Evolutionary conservation across 2,797 vertebrate species (phyloP), one percentile per base, ranked within the genome.

Genomic region (Eulemur rubriventer): DNA sequence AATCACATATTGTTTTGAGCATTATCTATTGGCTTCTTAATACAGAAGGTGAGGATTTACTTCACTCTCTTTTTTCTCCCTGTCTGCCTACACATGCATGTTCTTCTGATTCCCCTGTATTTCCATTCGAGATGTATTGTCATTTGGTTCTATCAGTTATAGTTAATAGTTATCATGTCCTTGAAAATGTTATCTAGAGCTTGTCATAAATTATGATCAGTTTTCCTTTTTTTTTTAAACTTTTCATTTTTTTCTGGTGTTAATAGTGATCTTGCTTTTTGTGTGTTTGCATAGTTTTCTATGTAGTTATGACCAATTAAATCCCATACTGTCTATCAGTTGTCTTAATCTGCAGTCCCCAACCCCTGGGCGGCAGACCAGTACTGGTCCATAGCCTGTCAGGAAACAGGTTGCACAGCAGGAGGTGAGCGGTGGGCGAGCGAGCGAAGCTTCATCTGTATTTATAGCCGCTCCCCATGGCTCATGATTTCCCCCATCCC

Each of bases 21-120:
- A 6, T 20, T 79, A 5, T 18, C 35, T 65, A 2, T 67, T 46
- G 82, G 3, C 48, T 78, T 88, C 48, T 50, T 75, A 11, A 18
- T 50, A 20, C 35, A 65, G n/a, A 73, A 73, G n/a, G 30, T 33
- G n/a, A 79, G 14, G 73, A n/a, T 70, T 78, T 43, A 17, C 35
- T 24, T 50, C 6, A 14, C 4, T 59, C 20, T 55, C 57, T 52
- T 35, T 20, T 70, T 73, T 41, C 6, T 55, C 13, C 26, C 7
- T 35, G 6, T 75, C 48, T 8, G 0, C 4, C 13, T 38, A n/a
- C 7, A 6, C 4, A 16, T 24, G 24, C 1, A 1, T 35, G 11
- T 33, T 61, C 20, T 82, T 75, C 55, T 82, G 52, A 87, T 12
- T 87, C 30, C 6, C 20, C 33, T 63, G 0, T 33, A n/a, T 28